Conservation (phyloP, 1,140 invertebrate genomes). For the Schlechtendalia chinensis region DNA sequence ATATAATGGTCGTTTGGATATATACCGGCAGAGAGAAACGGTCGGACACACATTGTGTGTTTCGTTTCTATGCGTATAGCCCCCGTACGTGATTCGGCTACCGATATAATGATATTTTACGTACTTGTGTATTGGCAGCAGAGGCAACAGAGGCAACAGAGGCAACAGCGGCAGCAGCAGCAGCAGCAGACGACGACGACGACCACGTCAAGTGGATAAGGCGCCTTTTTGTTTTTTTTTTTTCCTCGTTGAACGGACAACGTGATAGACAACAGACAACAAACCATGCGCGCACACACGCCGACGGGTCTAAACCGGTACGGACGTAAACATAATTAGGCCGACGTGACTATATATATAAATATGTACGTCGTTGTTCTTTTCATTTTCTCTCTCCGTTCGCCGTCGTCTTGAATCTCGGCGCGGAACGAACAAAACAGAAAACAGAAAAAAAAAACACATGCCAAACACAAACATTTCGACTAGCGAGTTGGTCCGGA, state of each 20-base stretch:
- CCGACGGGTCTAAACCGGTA: slow-evolving; percentile 3
- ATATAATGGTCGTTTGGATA: no score
- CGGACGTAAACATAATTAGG: slow-evolving; percentile 37
- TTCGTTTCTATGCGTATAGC: neutral
- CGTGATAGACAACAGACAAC: slow-evolving; percentile 41
- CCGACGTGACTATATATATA: slow-evolving; percentile 1
- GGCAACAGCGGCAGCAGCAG: no score
- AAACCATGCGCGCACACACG: neutral
- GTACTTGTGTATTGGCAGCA: no score
- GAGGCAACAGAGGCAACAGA: no score
- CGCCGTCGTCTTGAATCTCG: neutral
- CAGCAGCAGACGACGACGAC: slow-evolving; percentile 17
- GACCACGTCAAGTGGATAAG: slow-evolving; percentile 18
- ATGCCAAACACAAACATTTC: slow-evolving; percentile 45
- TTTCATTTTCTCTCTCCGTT: neutral
- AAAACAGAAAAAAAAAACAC: slow-evolving; percentile 30
- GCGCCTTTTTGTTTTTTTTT: slow-evolving; percentile 39
- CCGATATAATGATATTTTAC: slow-evolving; percentile 20
- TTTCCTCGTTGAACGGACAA: slow-evolving; percentile 18
- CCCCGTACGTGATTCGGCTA: neutral
- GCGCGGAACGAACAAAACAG: no score
- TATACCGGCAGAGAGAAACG: neutral
- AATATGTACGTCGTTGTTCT: neutral
- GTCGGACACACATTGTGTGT: neutral
- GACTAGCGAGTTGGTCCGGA: slow-evolving; percentile 4